phyloP scores from a whole-genome alignment of 2,113 vertebrate genomes.

The Phaethon lepturus region DNA sequence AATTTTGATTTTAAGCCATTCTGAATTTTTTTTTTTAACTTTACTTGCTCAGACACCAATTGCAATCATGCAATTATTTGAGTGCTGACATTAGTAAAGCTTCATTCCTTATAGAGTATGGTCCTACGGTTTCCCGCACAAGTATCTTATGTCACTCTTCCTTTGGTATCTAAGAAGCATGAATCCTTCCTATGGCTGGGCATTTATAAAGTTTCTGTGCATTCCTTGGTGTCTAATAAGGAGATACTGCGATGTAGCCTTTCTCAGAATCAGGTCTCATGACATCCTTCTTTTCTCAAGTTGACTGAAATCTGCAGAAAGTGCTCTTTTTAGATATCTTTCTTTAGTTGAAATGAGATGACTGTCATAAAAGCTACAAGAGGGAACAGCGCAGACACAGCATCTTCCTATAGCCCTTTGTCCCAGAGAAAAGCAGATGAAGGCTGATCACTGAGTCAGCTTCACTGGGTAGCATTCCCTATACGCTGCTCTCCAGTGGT shows the following conservation, averaged over 20 bases:
- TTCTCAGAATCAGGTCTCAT: background rate
- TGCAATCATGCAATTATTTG: background rate
- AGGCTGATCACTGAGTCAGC: background rate
- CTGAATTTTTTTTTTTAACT: background rate
- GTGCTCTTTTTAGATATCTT: background rate
- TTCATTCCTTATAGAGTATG: background rate
- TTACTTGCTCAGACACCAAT: background rate
- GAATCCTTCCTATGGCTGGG: background rate
- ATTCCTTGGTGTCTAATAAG: background rate
- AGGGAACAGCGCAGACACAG: background rate
- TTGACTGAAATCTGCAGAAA: background rate
- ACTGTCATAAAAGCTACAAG: background rate
- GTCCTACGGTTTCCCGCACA: background rate
- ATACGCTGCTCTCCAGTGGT: background rate
- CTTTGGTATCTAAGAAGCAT: rapidly evolving
- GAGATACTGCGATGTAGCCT: background rate
- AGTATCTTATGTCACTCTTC: background rate
- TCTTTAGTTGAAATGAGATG: background rate
- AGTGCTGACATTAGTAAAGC: background rate
- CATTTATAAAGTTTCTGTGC: background rate
- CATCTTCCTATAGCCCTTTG: background rate
- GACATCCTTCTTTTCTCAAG: background rate
- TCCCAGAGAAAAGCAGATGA: background rate
- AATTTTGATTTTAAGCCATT: background rate
- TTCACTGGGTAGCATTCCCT: background rate